Evolutionary conservation across 1,140 invertebrate genomes (phyloP), one percentile per base, ranked within the genome.

Genomic region (Plectus sambesii): DNA sequence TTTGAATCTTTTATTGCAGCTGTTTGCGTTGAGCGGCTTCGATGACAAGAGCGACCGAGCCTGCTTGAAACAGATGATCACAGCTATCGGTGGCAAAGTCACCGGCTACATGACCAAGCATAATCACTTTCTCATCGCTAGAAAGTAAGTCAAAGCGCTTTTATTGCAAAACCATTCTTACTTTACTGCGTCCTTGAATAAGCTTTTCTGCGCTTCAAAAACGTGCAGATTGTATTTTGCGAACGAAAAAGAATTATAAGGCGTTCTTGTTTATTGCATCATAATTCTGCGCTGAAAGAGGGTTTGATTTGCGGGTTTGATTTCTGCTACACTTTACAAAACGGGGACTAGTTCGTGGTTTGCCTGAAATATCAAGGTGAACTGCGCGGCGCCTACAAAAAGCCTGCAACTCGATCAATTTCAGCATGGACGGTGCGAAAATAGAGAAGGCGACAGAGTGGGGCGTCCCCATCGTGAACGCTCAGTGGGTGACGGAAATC

Each of bases 401-500:
- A n/a, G n/a, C n/a, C n/a, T n/a, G n/a, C n/a, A n/a, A n/a, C n/a
- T n/a, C n/a, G n/a, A n/a, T n/a, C n/a, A 46, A 53, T 62, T 69
- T 37, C 55, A 86, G 84, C 58, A 78, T 81, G 0, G 85, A 88
- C 59, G 87, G 87, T 25, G 74, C 74, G 39, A 94, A 94, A 71
- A 89, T 82, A 71, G 75, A 80, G 57, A 84, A 85, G 60, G 89
- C 90, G 0, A 79, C 84, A 35, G 85, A 93, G 68, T 93, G 86
- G 85, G 69, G 70, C 23, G 74, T 75, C 27, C 82, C 83, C 12
- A 80, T 87, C 2, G 87, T 94, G 0, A 93, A 88, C 70, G 81
- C 83, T 3, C 81, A 84, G 52, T 96, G 89, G 88, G 72, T 96
- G 37, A 87, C 82, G 46, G 89, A 97, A 70, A 76, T 96, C 35